Evolutionary conservation across 2,888 invertebrate genomes (phyloP).

Genomic region (Diploptera punctata): DNA sequence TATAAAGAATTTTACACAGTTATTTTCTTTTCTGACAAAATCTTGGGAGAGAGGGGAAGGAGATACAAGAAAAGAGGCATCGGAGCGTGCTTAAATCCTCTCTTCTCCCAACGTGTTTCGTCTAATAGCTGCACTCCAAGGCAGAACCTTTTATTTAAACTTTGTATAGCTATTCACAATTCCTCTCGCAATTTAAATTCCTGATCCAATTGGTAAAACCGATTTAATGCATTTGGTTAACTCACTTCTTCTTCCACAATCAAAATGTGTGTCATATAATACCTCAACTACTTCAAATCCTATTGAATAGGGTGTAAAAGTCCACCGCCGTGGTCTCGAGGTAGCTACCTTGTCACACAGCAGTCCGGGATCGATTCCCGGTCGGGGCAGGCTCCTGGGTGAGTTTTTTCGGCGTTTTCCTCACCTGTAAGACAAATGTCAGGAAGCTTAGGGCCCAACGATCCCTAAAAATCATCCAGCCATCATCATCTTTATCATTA

Average conservation of each 20-base stretch:
- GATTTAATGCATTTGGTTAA: neutral
- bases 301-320: no score
- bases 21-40: conserved; percentile 19
- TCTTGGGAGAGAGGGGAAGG: neutral
- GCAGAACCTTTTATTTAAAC: neutral
- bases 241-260: neutral
- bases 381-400: no score
- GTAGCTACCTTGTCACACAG: no score
- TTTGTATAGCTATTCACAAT: conserved; percentile 17
- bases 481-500: no score
- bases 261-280: neutral
- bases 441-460: no score
- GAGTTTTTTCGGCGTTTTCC: no score
- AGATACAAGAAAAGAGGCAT: conserved; percentile 9
- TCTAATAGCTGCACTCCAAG: neutral
- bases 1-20: conserved; percentile 22
- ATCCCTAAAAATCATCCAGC: no score
- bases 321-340: no score
- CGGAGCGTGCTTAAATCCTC: conserved; percentile 1
- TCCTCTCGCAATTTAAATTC: conserved; percentile 11
- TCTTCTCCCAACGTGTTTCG: neutral
- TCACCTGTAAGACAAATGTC: no score
- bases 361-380: no score
- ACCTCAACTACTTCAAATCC: no score
- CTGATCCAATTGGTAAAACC: neutral